phyloP scores from a whole-genome alignment of 2,113 vertebrate genomes.

The Pelusios castaneus region DNA sequence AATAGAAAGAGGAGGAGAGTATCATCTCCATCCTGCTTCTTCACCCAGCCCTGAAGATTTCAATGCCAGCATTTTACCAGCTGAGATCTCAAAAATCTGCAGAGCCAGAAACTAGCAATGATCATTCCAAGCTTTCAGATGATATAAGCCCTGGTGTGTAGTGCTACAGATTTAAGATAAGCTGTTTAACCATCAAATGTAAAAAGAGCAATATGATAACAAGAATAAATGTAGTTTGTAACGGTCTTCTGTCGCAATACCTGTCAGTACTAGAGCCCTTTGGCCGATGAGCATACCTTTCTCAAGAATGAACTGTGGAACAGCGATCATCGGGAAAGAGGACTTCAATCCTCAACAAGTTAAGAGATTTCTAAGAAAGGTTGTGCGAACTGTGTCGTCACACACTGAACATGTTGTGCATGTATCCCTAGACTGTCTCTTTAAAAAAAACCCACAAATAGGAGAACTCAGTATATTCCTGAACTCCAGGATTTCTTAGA shows the following conservation, averaged over 20 bases:
- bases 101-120: neutral
- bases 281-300: neutral
- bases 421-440: fast-evolving
- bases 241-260: neutral
- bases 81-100: neutral
- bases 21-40: fast-evolving
- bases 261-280: neutral
- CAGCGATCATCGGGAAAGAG: neutral
- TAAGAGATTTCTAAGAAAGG: neutral
- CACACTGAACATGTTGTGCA: fast-evolving
- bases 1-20: neutral
- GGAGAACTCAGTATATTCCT: neutral
- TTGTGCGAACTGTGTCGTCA: neutral
- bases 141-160: neutral
- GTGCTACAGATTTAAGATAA: neutral
- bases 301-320: neutral
- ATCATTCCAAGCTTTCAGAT: neutral
- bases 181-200: neutral
- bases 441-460: neutral
- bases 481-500: neutral
- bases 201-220: neutral
- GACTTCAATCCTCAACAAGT: fast-evolving
- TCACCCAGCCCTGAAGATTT: fast-evolving
- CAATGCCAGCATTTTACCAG: fast-evolving
- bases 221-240: fast-evolving